Conservation (phyloP, 2,113 vertebrate genomes). For the Mustela nigripes region DNA sequence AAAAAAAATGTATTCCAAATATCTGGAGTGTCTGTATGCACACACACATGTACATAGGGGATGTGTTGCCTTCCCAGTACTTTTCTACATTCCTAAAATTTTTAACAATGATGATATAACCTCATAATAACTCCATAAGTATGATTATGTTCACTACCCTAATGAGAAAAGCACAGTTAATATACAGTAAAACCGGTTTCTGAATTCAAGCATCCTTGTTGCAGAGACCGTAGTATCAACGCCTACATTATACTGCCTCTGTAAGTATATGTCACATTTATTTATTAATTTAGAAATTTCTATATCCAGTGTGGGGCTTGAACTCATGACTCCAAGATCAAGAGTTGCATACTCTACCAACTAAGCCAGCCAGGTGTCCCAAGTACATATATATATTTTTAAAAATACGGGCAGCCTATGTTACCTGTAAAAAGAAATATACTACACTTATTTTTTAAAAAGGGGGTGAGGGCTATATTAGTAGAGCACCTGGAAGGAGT, state of each 20-base stretch:
- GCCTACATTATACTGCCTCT: background rate
- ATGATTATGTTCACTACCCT: background rate
- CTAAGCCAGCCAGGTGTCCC: background rate
- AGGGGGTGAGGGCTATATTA: background rate
- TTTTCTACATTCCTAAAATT: background rate
- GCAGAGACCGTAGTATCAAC: background rate
- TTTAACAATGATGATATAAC: background rate
- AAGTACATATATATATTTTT: background rate
- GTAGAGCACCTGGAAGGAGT: background rate
- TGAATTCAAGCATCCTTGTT: background rate
- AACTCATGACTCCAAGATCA: background rate
- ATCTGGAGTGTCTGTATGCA: background rate
- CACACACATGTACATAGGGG: too few species aligned
- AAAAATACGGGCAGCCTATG: background rate
- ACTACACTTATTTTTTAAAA: background rate
- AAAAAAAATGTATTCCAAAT: conserved; percentile 33
- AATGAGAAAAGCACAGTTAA: conserved; percentile 29
- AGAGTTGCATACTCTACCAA: background rate
- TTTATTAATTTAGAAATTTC: background rate
- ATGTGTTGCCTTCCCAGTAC: background rate
- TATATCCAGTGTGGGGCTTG: background rate
- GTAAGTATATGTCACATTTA: background rate
- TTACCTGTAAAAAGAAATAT: background rate
- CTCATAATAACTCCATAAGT: background rate
- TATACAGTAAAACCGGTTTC: background rate